Percentiles rank a stretch among this genome's conserved stretches.
Evolutionary conservation across 2,888 invertebrate species (phyloP).

Genomic region (Synanthedon formicaeformis): DNA sequence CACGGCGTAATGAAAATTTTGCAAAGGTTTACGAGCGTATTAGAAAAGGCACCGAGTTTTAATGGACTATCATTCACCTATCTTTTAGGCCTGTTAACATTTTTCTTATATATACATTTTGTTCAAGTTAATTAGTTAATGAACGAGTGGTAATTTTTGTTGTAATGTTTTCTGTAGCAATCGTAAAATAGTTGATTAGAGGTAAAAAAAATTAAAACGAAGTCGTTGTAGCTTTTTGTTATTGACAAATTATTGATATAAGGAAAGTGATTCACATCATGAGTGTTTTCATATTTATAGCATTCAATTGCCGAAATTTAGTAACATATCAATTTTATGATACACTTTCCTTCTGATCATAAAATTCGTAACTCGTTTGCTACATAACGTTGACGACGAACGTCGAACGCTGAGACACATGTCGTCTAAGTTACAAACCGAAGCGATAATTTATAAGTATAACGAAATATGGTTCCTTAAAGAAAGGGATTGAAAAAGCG

Average conservation of each 20-base stretch:
- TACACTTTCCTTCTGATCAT: slow-evolving; percentile 27
- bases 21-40: slow-evolving; percentile 43
- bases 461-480: no score
- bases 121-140: no score
- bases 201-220: no score
- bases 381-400: slow-evolving; percentile 31
- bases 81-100: slow-evolving; percentile 7
- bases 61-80: slow-evolving; percentile 32
- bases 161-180: no score
- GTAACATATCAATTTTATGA: background rate
- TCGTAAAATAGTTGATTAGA: no score
- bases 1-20: slow-evolving; percentile 60
- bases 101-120: no score
- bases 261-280: no score
- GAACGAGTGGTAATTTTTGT: no score
- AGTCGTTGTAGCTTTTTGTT: no score
- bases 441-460: background rate
- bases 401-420: slow-evolving; percentile 20
- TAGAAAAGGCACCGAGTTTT: slow-evolving; percentile 24
- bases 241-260: no score
- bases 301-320: background rate
- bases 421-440: slow-evolving; percentile 12
- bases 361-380: slow-evolving; percentile 38
- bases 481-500: no score
- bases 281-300: no score